phyloP scores from a whole-genome alignment of 1,140 invertebrate species.

The Venustaconcha ellipsiformis region DNA sequence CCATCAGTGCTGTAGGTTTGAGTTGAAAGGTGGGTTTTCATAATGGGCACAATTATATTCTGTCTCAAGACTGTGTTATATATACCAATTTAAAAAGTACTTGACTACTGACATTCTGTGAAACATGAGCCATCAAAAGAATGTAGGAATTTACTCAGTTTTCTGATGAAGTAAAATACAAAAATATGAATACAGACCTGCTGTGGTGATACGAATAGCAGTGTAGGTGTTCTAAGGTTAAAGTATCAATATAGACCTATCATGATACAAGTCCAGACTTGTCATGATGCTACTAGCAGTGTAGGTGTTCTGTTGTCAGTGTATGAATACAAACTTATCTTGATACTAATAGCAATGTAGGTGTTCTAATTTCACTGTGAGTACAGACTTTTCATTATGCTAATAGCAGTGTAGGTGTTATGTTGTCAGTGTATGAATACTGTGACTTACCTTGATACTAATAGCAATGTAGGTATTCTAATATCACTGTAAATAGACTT shows the following conservation, averaged over 20 bases:
- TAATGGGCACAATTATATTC: too few relatives aligned
- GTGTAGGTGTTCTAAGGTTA: constrained; percentile 8
- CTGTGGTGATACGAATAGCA: not conserved
- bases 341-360: constrained; percentile 41
- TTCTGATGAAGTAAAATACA: too few relatives aligned
- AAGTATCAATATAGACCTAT: too few relatives aligned
- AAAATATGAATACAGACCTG: not conserved
- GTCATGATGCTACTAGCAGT: too few relatives aligned
- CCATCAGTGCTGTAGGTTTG: too few relatives aligned
- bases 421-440: constrained; percentile 33
- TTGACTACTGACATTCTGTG: too few relatives aligned
- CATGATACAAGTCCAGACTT: too few relatives aligned
- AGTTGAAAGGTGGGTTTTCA: too few relatives aligned
- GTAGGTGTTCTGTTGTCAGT: constrained; percentile 36
- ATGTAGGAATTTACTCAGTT: too few relatives aligned
- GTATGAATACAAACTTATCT: constrained; percentile 34
- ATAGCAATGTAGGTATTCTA: constrained; percentile 37
- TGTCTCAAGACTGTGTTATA: too few relatives aligned
- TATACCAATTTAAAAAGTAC: too few relatives aligned
- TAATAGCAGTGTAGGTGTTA: constrained; percentile 26
- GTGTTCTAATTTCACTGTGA: constrained; percentile 22
- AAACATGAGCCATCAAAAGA: too few relatives aligned
- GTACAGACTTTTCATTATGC: constrained; percentile 32
- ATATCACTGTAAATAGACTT: not conserved
- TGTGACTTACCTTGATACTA: constrained; percentile 6